phyloP scores from a whole-genome alignment of 2,888 invertebrate genomes.

The Zootermopsis nevadensis region DNA sequence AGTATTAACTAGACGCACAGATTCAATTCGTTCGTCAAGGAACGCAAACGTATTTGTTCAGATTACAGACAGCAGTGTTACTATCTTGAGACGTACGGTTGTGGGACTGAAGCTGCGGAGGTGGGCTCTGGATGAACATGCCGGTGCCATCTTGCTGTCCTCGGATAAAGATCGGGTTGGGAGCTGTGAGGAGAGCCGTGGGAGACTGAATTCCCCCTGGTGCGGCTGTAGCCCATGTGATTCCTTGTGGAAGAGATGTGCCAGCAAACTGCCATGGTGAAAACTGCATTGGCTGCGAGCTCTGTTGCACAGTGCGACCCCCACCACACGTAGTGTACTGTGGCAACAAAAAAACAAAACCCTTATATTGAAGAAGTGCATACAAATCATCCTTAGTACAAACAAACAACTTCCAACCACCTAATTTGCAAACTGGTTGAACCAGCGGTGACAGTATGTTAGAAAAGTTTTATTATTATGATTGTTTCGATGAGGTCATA shows the following conservation, averaged over 20 bases:
- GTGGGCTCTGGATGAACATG: constrained; percentile 87
- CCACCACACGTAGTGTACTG: constrained; percentile 62
- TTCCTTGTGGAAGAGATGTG: constrained; percentile 74
- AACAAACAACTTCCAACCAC: too few species aligned
- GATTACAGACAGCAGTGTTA: too few species aligned
- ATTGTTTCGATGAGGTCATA: too few species aligned
- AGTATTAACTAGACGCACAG: too few species aligned
- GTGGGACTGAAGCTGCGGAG: constrained; percentile 73
- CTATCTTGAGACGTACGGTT: constrained; percentile 68
- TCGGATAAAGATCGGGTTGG: constrained; percentile 85
- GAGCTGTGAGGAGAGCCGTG: constrained; percentile 72
- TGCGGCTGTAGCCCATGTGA: constrained; percentile 74
- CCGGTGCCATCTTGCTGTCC: constrained; percentile 77
- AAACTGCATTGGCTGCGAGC: constrained; percentile 75
- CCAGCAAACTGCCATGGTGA: constrained; percentile 80
- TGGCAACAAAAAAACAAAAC: constrained; percentile 6
- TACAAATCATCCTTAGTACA: too few species aligned
- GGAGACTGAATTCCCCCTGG: constrained; percentile 67
- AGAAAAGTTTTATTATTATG: too few species aligned
- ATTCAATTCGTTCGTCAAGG: too few species aligned
- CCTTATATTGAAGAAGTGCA: too few species aligned
- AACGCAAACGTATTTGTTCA: too few species aligned
- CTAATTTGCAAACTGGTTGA: too few species aligned
- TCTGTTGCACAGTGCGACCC: constrained; percentile 55
- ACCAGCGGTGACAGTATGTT: too few species aligned